These are phyloP conservation scores for Trachelus stipa DNA, from an alignment of 2,888 invertebrate genomes.

Conservation along the genomic window DNA sequence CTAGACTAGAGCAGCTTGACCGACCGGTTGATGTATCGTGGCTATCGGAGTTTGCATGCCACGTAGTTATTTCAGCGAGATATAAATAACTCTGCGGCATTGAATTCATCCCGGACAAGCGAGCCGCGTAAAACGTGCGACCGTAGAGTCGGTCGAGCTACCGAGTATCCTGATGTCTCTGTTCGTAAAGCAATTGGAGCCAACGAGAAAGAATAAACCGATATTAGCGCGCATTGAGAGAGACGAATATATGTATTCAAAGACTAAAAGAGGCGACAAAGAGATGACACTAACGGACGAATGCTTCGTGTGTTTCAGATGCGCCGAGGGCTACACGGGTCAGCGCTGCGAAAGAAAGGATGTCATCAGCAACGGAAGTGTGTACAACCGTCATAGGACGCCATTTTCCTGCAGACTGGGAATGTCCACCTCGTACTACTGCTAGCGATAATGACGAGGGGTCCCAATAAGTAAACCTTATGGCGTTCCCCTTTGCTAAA, in stretches of 20 bases:
- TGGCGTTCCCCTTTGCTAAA: neutral
- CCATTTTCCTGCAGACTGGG: constrained; percentile 84
- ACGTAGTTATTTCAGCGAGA: constrained; percentile 45
- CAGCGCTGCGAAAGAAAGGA: constrained; percentile 85
- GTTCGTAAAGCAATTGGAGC: too few species aligned
- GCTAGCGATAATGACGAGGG: constrained; percentile 71
- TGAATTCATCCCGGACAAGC: constrained; percentile 29
- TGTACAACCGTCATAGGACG: constrained; percentile 74
- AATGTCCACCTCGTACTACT: constrained; percentile 82
- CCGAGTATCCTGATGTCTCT: too few species aligned
- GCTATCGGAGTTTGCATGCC: constrained; percentile 21
- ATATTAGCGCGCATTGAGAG: too few species aligned
- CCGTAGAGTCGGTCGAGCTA: too few species aligned
- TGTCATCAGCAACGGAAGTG: constrained; percentile 80
- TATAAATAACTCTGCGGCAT: constrained; percentile 37
- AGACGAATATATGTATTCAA: too few species aligned
- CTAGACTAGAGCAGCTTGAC: constrained; percentile 5
- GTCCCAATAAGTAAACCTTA: constrained; percentile 43
- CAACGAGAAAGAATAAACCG: too few species aligned
- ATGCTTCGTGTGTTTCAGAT: constrained; percentile 70
- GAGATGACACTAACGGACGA: too few species aligned
- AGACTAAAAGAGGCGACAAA: too few species aligned
- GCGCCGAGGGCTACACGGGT: constrained; percentile 84
- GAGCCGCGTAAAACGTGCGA: constrained; percentile 6
- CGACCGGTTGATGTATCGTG: neutral